Evolutionary conservation across 2,113 vertebrate genomes (phyloP), one percentile per base, ranked within the genome.

Genomic region (Numenius arquata): DNA sequence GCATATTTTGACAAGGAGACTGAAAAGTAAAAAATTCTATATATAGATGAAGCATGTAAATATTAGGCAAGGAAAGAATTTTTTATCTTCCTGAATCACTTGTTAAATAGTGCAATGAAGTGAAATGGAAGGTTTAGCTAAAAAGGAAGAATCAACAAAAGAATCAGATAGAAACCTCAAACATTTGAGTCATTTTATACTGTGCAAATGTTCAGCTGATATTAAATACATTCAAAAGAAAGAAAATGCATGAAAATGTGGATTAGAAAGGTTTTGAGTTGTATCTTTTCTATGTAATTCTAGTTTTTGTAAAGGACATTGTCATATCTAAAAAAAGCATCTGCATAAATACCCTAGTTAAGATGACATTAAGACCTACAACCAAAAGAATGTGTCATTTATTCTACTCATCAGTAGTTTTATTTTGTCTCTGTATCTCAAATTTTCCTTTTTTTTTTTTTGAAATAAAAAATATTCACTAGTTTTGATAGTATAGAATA

Each of bases 371-470:
- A 45, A 79, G 29, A 50, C 4, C 12, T 65, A 50, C 6, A 83
- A 19, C 11, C 19, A 50, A 71, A 85, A 45, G 4, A 83, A 68
- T 29, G 4, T 25, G 11, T 21, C 1, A 21, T 25, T 34, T 47
- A 7, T 41, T 76, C 93, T 84, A n/a, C 4, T 61, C 3, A 32
- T 59, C 4, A 20, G 8, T 29, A 11, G 6, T 25, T 70, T 62
- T 23, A 59, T 85, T 61, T 74, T 12, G 3, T 32, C 2, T 22
- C 10, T 0, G 0, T 18, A 17, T 29, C 9, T 76, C 3, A 43
- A 55, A 50, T 25, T 59, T 67, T 36, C 4, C 0, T 20, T 77
- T 38, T 65, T 1, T 6, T 12, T 12, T 29, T 80, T 79, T 53
- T 5, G 21, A 86, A 27, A 1, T 52, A 27, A 34, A 68, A 76